phyloP scores from a whole-genome alignment of 37 sponge, comb jelly and placozoan species.

The Axinella damicornis region DNA sequence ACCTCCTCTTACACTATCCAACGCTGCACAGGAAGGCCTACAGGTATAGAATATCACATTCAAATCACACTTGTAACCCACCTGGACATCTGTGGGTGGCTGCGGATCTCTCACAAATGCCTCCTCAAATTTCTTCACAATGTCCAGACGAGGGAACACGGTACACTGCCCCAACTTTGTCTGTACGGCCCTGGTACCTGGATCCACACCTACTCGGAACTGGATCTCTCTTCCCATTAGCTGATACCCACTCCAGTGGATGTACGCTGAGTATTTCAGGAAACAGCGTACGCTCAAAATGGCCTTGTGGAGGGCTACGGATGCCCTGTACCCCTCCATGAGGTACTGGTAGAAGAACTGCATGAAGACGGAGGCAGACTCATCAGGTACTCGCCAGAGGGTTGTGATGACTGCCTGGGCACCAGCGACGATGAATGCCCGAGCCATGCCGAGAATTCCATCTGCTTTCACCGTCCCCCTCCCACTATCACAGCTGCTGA shows the following conservation, averaged over 20 bases:
- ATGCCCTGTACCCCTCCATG: constrained; percentile 61
- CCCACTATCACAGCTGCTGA: constrained; percentile 77
- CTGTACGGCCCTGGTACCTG: background rate
- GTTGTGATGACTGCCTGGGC: constrained; percentile 83
- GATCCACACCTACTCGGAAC: constrained; percentile 2
- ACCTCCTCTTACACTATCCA: too few relatives aligned
- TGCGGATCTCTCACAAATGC: constrained; percentile 23
- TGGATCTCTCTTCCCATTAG: constrained; percentile 76
- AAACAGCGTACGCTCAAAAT: constrained; percentile 75
- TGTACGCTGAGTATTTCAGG: constrained; percentile 60
- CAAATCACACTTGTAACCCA: background rate
- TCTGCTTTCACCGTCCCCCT: constrained; percentile 77
- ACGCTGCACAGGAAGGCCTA: too few relatives aligned
- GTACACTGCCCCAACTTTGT: background rate
- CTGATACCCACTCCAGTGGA: constrained; percentile 88
- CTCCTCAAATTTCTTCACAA: constrained; percentile 48
- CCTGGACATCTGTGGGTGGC: constrained; percentile 57
- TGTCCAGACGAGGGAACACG: constrained; percentile 63
- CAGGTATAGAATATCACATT: too few relatives aligned
- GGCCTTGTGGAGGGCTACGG: constrained; percentile 77
- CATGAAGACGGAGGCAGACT: constrained; percentile 82
- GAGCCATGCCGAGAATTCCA: constrained; percentile 82
- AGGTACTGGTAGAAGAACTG: constrained; percentile 83
- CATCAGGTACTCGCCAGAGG: constrained; percentile 85
- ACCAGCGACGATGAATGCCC: constrained; percentile 86